These are phyloP conservation scores for Melinaea menophilus DNA, from an alignment of 2,888 invertebrate species.

Conservation along the genomic window DNA sequence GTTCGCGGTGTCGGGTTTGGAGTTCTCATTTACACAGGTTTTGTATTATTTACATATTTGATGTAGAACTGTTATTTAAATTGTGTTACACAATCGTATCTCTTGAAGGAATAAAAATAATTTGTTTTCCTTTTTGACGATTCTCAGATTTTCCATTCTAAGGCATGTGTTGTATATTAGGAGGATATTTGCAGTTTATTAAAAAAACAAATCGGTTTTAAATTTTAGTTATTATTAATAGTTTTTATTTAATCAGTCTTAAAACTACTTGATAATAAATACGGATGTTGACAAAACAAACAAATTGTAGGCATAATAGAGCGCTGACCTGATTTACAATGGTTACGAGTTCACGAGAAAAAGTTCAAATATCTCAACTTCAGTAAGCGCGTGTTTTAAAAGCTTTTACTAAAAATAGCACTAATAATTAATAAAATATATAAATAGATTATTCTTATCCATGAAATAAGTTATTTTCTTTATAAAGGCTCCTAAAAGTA, in stretches of 20 bases:
- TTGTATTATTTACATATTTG: background rate
- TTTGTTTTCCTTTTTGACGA: no score
- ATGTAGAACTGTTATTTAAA: background rate
- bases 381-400: no score
- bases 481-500: slow-evolving; percentile 84
- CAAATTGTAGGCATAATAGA: background rate
- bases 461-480: background rate
- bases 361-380: no score
- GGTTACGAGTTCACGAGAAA: background rate
- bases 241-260: background rate
- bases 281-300: background rate
- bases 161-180: no score
- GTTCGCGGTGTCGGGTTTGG: slow-evolving; percentile 89
- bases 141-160: no score
- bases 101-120: no score
- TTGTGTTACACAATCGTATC: no score
- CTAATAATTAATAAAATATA: no score
- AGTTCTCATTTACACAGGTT: slow-evolving; percentile 88
- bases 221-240: background rate
- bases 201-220: no score
- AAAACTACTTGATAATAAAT: background rate
- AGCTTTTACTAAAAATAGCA: no score
- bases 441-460: no score
- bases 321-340: background rate
- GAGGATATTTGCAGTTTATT: no score